Conservation (phyloP, 2,888 invertebrate genomes). For the Ceramica pisi region DNA sequence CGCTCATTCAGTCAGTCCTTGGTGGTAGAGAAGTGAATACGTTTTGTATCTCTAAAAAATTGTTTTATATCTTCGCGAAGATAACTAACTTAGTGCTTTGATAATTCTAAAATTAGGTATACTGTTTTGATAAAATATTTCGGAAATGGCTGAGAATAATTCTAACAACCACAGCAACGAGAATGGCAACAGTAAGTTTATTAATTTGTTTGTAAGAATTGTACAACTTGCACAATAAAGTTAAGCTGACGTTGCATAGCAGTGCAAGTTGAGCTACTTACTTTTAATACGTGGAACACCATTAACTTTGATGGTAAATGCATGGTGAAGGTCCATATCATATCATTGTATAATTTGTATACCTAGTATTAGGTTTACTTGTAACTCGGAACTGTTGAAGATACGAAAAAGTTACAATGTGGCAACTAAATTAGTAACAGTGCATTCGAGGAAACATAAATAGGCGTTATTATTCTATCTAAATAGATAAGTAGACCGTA, state of each 20-base stretch:
- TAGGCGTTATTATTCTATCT: too few relatives aligned
- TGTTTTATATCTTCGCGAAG: constrained; percentile 39
- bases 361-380: too few relatives aligned
- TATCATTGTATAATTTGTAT: too few relatives aligned
- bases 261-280: not conserved
- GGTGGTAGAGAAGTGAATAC: constrained; percentile 20
- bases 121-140: constrained; percentile 16
- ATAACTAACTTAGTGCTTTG: constrained; percentile 24
- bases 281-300: constrained; percentile 20
- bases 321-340: not conserved
- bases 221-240: constrained; percentile 6
- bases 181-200: constrained; percentile 46
- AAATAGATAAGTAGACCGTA: too few relatives aligned
- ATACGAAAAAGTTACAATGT: too few relatives aligned
- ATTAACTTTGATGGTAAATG: constrained; percentile 8
- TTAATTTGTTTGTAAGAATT: constrained; percentile 18
- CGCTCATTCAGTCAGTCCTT: constrained; percentile 58
- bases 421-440: too few relatives aligned
- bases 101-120: constrained; percentile 1
- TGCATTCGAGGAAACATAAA: too few relatives aligned
- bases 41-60: not conserved
- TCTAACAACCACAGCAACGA: constrained; percentile 35
- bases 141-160: constrained; percentile 60
- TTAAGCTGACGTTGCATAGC: constrained; percentile 9
- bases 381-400: too few relatives aligned